A percentile compares a stretch with the other conserved stretches of the same genome.
These are phyloP conservation scores for Melanotaenia maccullochi DNA, from an alignment of 2,797 vertebrate genomes.

Conservation along the genomic window DNA sequence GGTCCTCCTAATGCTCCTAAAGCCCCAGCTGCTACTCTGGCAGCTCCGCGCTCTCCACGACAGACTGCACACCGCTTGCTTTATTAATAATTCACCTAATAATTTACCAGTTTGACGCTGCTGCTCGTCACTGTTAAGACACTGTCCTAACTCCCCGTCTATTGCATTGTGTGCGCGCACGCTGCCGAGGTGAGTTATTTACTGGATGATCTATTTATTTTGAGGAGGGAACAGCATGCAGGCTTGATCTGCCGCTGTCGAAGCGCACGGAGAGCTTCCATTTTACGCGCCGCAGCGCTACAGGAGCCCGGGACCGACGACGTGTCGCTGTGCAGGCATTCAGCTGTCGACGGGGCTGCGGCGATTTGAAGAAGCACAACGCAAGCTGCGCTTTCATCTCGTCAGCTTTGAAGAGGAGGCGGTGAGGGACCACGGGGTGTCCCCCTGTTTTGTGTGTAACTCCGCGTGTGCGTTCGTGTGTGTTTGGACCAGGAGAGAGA, in stretches of 20 bases:
- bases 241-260: slow-evolving; percentile 23
- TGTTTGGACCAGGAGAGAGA: slow-evolving; percentile 51
- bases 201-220: slow-evolving; percentile 33
- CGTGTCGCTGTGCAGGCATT: slow-evolving; percentile 64
- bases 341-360: slow-evolving; percentile 39
- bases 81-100: slow-evolving; percentile 85
- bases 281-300: slow-evolving; percentile 57
- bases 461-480: slow-evolving; percentile 38
- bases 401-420: slow-evolving; percentile 76
- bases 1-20: slow-evolving; percentile 77
- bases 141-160: slow-evolving; percentile 49
- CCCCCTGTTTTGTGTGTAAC: slow-evolving; percentile 62
- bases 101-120: slow-evolving; percentile 61
- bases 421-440: slow-evolving; percentile 75
- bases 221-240: slow-evolving; percentile 27
- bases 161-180: slow-evolving; percentile 27
- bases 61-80: slow-evolving; percentile 79
- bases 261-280: slow-evolving; percentile 52
- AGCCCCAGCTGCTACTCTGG: slow-evolving; percentile 81
- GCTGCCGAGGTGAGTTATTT: slow-evolving; percentile 55
- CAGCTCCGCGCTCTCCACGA: slow-evolving; percentile 66
- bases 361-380: slow-evolving; percentile 49
- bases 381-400: slow-evolving; percentile 79
- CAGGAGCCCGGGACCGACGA: slow-evolving; percentile 19
- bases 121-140: slow-evolving; percentile 57